Conservation (phyloP, 1,140 invertebrate species). For the Lepidurus apus region DNA sequence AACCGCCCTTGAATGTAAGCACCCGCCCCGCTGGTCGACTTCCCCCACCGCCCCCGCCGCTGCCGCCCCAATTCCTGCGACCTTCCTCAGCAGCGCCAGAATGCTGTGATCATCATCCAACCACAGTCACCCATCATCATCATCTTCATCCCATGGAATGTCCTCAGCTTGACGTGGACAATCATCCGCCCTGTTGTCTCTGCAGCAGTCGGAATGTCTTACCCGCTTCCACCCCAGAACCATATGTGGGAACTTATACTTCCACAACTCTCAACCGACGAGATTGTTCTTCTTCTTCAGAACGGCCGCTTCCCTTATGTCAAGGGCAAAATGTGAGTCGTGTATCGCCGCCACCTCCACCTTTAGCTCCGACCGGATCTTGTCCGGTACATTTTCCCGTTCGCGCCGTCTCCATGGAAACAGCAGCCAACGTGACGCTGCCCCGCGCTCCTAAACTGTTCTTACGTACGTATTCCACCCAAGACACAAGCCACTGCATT, state of each 20-base stretch:
- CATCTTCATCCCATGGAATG: neutral
- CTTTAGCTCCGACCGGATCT: neutral
- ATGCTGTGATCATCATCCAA: constrained; percentile 25
- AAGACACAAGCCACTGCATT: neutral
- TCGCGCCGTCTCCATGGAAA: constrained; percentile 1
- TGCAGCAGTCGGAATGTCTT: neutral
- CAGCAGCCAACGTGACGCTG: neutral
- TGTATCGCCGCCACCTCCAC: neutral
- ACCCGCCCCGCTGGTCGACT: constrained; percentile 25
- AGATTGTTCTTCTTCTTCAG: neutral
- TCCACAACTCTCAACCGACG: neutral
- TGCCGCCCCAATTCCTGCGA: constrained; percentile 5
- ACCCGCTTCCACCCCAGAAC: neutral
- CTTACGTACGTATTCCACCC: constrained; percentile 2
- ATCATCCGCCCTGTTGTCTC: constrained; percentile 13
- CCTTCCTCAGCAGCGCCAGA: neutral
- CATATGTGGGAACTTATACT: neutral
- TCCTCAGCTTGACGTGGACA: neutral
- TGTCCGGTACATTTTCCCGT: constrained; percentile 3
- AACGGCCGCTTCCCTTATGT: neutral
- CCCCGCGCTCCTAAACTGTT: neutral
- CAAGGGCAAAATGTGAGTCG: neutral
- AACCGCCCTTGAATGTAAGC: constrained; percentile 29
- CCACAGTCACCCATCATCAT: constrained; percentile 1
- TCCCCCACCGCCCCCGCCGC: constrained; percentile 11